phyloP scores from a whole-genome alignment of 2,113 vertebrate genomes.

The Hydrochoerus hydrochaeris region DNA sequence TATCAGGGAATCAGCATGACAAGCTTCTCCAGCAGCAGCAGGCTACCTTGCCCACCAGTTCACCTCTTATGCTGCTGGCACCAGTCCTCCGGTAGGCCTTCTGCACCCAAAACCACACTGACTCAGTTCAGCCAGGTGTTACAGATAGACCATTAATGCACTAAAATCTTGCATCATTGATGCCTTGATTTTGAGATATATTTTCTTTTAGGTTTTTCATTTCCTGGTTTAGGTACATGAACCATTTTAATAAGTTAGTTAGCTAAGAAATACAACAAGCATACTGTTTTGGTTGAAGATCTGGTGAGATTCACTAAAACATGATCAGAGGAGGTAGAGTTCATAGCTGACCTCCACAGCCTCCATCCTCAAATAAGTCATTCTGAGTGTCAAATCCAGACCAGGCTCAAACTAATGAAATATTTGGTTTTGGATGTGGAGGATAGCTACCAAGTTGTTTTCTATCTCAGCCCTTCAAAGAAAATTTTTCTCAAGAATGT shows the following conservation, averaged over 20 bases:
- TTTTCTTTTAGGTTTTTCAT: neutral
- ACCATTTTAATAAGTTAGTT: neutral
- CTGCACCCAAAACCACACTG: neutral
- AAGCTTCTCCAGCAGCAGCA: neutral
- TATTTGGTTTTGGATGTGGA: neutral
- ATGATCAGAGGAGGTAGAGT: neutral
- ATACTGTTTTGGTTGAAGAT: neutral
- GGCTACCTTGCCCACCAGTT: neutral
- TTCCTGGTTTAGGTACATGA: neutral
- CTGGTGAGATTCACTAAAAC: neutral
- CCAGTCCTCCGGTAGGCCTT: no score
- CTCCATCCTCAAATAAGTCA: neutral
- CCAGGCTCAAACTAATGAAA: neutral
- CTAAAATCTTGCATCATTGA: neutral
- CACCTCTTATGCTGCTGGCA: neutral
- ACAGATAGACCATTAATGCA: neutral
- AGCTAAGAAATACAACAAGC: neutral
- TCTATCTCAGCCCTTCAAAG: neutral
- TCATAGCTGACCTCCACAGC: neutral
- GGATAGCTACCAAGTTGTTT: neutral
- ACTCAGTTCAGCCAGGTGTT: neutral
- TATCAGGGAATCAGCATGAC: neutral
- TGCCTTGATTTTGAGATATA: neutral
- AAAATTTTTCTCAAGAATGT: conserved; percentile 11
- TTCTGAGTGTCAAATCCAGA: neutral